A percentile compares a stretch with the other conserved stretches of the same genome.
Conservation (phyloP, 2,113 vertebrate species). For the Prinia subflava region DNA sequence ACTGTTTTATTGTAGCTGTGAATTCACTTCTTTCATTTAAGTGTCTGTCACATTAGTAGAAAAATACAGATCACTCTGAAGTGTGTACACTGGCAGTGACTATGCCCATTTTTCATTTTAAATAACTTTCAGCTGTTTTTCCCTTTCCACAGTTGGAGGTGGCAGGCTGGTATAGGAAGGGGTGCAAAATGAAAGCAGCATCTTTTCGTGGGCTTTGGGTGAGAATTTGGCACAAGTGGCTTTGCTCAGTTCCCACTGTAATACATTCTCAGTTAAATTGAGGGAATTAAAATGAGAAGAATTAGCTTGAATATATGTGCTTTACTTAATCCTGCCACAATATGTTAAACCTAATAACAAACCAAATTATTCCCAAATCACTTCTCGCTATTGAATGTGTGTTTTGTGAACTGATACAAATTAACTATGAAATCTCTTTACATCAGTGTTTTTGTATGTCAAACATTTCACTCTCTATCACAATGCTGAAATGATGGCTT, state of each 20-base stretch:
- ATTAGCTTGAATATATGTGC: not conserved
- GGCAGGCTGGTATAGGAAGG: not conserved
- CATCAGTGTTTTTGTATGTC: not conserved
- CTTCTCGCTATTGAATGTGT: not conserved
- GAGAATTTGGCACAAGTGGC: not conserved
- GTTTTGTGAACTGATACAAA: not conserved
- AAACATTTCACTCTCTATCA: not conserved
- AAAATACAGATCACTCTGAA: constrained; percentile 53
- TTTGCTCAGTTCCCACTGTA: not conserved
- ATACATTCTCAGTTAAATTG: not conserved
- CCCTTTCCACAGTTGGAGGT: not conserved
- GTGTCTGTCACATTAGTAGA: constrained; percentile 71
- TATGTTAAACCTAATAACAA: constrained; percentile 16
- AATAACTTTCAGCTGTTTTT: constrained; percentile 45
- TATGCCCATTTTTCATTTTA: constrained; percentile 55
- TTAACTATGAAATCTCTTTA: not conserved
- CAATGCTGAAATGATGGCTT: not conserved
- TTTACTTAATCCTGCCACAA: not conserved
- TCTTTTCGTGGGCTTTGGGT: not conserved
- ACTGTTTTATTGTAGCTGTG: constrained; percentile 49
- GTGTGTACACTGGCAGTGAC: constrained; percentile 38
- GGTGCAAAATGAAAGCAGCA: not conserved
- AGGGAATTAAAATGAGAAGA: not conserved
- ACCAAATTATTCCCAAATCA: not conserved
- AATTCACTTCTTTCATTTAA: constrained; percentile 70